Evolutionary conservation across 2,888 invertebrate species (phyloP).

Genomic region (Calameuta filiformis): DNA sequence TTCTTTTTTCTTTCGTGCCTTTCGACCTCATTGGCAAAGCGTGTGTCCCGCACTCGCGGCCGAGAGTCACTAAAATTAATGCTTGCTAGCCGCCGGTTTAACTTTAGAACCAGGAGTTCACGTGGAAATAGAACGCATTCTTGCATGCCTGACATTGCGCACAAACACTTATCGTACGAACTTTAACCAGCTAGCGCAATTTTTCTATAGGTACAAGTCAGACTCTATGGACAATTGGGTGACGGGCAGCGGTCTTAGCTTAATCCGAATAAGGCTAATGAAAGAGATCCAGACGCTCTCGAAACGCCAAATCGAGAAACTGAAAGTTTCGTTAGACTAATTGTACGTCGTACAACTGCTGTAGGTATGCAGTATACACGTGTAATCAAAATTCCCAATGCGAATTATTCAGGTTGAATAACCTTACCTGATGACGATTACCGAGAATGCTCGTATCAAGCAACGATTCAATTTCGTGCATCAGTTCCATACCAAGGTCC

Average conservation of each 20-base stretch:
- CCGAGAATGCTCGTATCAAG: background rate
- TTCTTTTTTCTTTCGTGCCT: conserved; percentile 16
- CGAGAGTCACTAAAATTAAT: conserved; percentile 46
- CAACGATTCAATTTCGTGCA: background rate
- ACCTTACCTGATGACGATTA: background rate
- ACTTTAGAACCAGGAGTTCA: conserved; percentile 60
- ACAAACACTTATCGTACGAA: conserved; percentile 21
- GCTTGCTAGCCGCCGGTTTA: conserved; percentile 50
- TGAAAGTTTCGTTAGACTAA: background rate
- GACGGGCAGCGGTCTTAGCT: background rate
- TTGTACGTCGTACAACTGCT: background rate
- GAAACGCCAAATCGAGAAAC: background rate
- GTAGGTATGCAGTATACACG: background rate
- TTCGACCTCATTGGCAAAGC: conserved; percentile 22
- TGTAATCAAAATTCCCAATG: conserved; percentile 12
- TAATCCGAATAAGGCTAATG: background rate
- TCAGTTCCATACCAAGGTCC: background rate
- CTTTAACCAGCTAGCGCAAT: background rate
- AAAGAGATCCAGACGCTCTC: background rate
- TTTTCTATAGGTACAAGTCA: background rate
- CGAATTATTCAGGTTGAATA: conserved; percentile 9
- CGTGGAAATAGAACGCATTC: conserved; percentile 61
- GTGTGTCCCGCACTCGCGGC: conserved; percentile 21
- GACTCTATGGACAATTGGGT: background rate
- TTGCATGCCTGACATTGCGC: conserved; percentile 41